Percentiles rank a stretch among this genome's conserved stretches.
phyloP scores from a whole-genome alignment of 2,888 invertebrate species.

The Oxycera nigricornis region DNA sequence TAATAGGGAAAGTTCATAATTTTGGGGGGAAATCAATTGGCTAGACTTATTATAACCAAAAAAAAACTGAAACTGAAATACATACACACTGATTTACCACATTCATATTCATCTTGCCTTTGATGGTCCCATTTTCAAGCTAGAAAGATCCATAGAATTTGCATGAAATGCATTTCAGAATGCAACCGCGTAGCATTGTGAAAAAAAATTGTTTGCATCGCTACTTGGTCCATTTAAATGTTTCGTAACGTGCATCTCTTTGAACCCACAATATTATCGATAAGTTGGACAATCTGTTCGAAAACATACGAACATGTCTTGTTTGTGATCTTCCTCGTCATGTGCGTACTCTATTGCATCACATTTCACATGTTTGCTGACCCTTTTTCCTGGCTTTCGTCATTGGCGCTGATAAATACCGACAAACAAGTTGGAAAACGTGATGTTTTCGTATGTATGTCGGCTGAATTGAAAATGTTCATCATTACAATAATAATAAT shows the following conservation, averaged over 20 bases:
- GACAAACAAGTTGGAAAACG: conserved; percentile 26
- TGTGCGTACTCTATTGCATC: not conserved
- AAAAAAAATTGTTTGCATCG: not conserved
- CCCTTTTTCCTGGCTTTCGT: conserved; percentile 25
- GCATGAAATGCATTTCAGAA: conserved; percentile 4
- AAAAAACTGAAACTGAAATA: not conserved
- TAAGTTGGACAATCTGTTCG: not conserved
- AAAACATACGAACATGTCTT: conserved; percentile 21
- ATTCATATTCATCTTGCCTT: not conserved
- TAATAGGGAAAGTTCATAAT: conserved; percentile 34
- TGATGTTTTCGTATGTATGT: conserved; percentile 20
- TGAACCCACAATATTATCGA: not conserved
- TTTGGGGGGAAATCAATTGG: not conserved
- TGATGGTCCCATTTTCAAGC: not conserved
- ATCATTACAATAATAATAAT: too few species aligned
- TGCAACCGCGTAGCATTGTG: not conserved
- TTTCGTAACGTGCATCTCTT: not conserved
- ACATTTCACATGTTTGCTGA: conserved; percentile 26
- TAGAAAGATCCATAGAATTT: conserved; percentile 5
- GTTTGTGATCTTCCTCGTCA: not conserved
- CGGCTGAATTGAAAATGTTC: too few species aligned
- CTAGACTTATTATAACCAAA: not conserved
- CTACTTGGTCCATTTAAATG: not conserved
- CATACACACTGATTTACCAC: not conserved
- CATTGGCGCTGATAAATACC: conserved; percentile 33